Conservation (phyloP, 2,797 vertebrate species). For the Chaetophractus vellerosus region DNA sequence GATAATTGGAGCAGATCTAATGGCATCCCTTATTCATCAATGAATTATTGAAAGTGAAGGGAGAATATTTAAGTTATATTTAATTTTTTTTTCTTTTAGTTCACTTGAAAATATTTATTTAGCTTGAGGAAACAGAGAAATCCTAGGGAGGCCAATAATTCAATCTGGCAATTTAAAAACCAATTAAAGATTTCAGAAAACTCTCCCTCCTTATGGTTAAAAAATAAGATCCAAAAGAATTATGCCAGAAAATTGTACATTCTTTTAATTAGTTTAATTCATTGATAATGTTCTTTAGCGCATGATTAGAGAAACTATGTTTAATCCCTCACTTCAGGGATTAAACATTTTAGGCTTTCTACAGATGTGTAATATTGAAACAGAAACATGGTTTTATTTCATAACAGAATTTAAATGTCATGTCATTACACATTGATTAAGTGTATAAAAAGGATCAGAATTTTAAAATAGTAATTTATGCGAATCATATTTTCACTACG, state of each 20-base stretch:
- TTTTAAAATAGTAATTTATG: conserved; percentile 43
- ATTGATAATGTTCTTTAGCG: conserved; percentile 38
- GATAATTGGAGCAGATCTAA: conserved; percentile 73
- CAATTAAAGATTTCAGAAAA: conserved; percentile 83
- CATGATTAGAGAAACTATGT: conserved; percentile 66
- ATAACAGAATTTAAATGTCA: conserved; percentile 3
- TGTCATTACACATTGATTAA: conserved; percentile 17
- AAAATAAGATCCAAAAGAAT: conserved; percentile 81
- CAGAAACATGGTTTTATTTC: conserved; percentile 59
- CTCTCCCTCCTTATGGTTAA: conserved; percentile 81
- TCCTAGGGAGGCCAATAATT: conserved; percentile 84
- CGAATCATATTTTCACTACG: conserved; percentile 42
- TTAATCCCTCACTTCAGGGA: neutral
- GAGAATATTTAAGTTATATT: conserved; percentile 84
- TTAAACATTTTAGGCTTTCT: conserved; percentile 36
- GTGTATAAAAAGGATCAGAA: conserved; percentile 54
- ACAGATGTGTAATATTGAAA: conserved; percentile 29
- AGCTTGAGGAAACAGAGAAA: conserved; percentile 83
- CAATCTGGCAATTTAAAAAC: conserved; percentile 85
- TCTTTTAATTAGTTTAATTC: conserved; percentile 81
- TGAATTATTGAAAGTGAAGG: conserved; percentile 86
- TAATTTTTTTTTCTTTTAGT: conserved; percentile 86
- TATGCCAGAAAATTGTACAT: conserved; percentile 58
- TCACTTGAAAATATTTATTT: conserved; percentile 88
- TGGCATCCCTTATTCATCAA: conserved; percentile 74